Percentiles rank a stretch among this genome's conserved stretches.
These are phyloP conservation scores for Prunella strophiata DNA, from an alignment of 2,797 vertebrate species.

Conservation along the genomic window DNA sequence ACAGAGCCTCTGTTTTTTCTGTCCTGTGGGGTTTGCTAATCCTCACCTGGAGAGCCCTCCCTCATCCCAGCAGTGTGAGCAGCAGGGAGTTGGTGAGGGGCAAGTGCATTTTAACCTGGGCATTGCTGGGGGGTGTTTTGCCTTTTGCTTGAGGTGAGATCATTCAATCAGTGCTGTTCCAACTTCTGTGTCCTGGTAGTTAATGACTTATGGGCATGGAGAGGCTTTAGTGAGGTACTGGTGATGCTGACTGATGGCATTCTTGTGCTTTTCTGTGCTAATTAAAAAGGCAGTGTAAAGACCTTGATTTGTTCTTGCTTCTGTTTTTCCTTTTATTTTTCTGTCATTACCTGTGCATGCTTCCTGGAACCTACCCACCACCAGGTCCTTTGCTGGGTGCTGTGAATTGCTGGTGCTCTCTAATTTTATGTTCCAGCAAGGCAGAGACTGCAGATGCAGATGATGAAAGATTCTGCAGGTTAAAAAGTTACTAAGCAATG, in stretches of 20 bases:
- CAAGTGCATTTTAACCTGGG: not conserved
- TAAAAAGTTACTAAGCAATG: not conserved
- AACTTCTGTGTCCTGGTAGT: accelerated
- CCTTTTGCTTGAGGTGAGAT: not conserved
- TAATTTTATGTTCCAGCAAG: not conserved
- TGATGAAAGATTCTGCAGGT: not conserved
- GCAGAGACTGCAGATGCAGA: not conserved
- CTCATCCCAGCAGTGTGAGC: accelerated
- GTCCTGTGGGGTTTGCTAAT: not conserved
- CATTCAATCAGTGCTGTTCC: not conserved
- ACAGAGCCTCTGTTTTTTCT: not conserved
- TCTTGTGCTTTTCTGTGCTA: not conserved
- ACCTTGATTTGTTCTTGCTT: not conserved
- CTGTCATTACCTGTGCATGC: not conserved
- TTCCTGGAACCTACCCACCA: not conserved
- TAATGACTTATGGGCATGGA: not conserved
- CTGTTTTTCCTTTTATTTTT: not conserved
- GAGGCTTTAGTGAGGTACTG: not conserved
- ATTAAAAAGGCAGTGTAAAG: not conserved
- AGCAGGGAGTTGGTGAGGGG: accelerated
- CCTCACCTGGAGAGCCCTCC: not conserved
- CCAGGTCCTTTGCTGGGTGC: not conserved
- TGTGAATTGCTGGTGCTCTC: not conserved
- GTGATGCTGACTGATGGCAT: not conserved
- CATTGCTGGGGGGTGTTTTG: not conserved